Conservation (phyloP, 2,888 invertebrate genomes). For the Diachrysia chrysitis region DNA sequence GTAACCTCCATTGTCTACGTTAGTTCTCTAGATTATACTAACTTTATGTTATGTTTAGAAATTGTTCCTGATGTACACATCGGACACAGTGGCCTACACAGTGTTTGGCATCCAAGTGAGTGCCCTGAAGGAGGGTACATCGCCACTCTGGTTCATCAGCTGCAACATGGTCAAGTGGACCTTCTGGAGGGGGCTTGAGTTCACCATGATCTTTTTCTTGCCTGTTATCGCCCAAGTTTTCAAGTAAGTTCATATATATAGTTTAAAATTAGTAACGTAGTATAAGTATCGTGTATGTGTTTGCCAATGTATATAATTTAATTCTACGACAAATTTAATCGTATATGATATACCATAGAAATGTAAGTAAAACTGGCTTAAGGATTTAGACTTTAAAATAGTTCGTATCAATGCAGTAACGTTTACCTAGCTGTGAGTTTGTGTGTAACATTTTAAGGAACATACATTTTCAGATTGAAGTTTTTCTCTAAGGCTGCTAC, state of each 20-base stretch:
- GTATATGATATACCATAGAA: no score
- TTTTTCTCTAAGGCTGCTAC: constrained; percentile 76
- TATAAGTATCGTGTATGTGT: no score
- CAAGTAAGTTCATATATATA: constrained; percentile 59
- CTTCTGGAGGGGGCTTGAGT: constrained; percentile 78
- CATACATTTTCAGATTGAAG: constrained; percentile 66
- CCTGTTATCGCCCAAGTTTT: constrained; percentile 72
- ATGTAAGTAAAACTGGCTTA: no score
- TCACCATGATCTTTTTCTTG: constrained; percentile 74
- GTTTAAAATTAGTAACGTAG: no score
- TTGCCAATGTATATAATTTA: no score
- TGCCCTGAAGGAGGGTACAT: constrained; percentile 70
- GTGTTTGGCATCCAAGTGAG: constrained; percentile 79
- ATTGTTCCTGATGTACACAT: constrained; percentile 80
- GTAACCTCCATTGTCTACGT: no score
- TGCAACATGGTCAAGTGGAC: constrained; percentile 80
- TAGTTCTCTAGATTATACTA: no score
- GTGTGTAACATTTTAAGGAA: neutral
- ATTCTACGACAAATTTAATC: neutral
- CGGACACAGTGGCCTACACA: constrained; percentile 78
- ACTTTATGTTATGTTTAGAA: constrained; percentile 61
- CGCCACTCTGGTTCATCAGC: constrained; percentile 79
- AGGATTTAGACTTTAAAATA: no score
- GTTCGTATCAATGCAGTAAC: neutral
- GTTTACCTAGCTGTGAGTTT: no score